Evolutionary conservation across 2,113 vertebrate genomes (phyloP).

Genomic region (Labrus mixtus): DNA sequence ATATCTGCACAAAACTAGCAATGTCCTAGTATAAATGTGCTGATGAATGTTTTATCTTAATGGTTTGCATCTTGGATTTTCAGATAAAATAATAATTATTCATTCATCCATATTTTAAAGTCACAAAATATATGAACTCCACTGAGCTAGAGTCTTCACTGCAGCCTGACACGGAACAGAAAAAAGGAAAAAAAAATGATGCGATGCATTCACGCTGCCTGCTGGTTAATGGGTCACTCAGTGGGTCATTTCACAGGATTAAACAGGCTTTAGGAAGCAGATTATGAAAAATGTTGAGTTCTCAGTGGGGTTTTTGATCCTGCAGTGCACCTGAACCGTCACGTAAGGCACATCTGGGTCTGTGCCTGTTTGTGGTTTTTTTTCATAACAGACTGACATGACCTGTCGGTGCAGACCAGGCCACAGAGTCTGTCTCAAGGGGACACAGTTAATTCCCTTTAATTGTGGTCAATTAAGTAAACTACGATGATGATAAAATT

Average conservation of each 20-base stretch:
- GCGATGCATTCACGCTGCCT: conserved; percentile 14
- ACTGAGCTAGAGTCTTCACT: neutral
- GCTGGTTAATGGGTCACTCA: conserved; percentile 50
- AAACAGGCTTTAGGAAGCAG: conserved; percentile 54
- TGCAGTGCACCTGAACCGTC: conserved; percentile 21
- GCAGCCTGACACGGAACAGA: neutral
- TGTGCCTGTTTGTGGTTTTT: neutral
- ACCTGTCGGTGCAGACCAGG: conserved; percentile 12
- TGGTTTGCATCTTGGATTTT: no score
- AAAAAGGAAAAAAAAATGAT: neutral
- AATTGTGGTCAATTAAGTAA: neutral
- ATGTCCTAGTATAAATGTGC: no score
- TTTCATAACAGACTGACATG: neutral
- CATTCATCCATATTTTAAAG: no score
- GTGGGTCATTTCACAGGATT: conserved; percentile 48
- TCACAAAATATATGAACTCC: no score
- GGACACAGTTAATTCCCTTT: conserved; percentile 1
- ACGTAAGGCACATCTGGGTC: conserved; percentile 19
- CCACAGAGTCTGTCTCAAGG: neutral
- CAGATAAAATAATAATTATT: no score
- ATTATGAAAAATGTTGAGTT: conserved; percentile 42
- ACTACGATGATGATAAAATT: no score
- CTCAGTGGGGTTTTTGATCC: conserved; percentile 25
- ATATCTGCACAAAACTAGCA: no score
- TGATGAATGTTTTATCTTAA: no score